phyloP scores from a whole-genome alignment of 2,888 invertebrate species.

The Agrochola macilenta region DNA sequence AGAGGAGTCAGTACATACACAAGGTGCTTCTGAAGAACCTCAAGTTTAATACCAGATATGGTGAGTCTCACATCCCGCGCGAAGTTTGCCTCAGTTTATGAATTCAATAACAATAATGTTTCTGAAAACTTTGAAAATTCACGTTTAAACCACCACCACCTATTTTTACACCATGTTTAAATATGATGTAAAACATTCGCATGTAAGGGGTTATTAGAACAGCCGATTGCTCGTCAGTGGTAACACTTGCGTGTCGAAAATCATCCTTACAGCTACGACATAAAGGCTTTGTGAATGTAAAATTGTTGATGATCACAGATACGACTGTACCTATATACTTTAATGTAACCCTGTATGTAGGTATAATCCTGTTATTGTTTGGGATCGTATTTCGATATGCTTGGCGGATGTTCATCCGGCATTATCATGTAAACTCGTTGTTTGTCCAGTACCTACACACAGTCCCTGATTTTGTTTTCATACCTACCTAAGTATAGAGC shows the following conservation, averaged over 20 bases:
- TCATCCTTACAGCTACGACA: background rate
- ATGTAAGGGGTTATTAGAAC: background rate
- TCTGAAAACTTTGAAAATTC: no score
- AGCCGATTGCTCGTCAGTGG: no score
- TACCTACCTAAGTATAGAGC: background rate
- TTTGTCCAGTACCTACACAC: background rate
- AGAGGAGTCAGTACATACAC: slow-evolving; percentile 94
- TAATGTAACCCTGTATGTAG: background rate
- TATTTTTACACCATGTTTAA: no score
- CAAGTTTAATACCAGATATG: slow-evolving; percentile 91
- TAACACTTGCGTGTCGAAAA: background rate
- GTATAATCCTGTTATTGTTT: slow-evolving; percentile 18
- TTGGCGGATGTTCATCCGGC: slow-evolving; percentile 40
- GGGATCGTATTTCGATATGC: slow-evolving; percentile 11
- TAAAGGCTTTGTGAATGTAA: background rate
- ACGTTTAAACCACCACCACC: background rate
- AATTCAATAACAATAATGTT: background rate
- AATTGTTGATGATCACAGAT: background rate
- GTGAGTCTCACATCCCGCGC: slow-evolving; percentile 76
- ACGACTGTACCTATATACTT: background rate
- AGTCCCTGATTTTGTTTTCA: slow-evolving; percentile 2
- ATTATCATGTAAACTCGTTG: slow-evolving; percentile 23
- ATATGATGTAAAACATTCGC: background rate
- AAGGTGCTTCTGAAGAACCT: slow-evolving; percentile 92
- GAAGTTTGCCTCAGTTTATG: background rate